Base-by-base conservation (phyloP, 2,113 vertebrate genomes). In the Numida meleagris region DNA sequence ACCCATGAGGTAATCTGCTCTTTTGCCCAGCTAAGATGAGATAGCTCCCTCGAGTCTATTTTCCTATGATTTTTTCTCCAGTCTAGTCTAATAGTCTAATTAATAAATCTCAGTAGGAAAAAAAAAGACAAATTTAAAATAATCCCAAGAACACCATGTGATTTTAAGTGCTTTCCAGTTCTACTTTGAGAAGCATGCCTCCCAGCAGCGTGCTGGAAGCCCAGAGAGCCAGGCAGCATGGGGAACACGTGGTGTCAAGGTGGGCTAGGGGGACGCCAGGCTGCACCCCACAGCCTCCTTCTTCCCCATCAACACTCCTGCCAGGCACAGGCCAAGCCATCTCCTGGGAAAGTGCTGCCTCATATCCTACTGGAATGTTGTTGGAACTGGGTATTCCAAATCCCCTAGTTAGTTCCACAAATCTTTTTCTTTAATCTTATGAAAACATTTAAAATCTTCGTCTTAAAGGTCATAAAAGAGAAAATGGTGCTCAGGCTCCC, bases 71-170 rank as follows among this genome's bases (percentile, higher is more conserved):
- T 24, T 85, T 93, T 93, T 57, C 50, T 83, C 19, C 25, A 18
- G 67, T 91, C 62, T 80, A 82, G 66, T 85, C 81, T 76, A 84
- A 79, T 66, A 55, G 68, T 62, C 71, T 87, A 93, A 94, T 93
- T 91, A 90, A 82, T 82, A 92, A 78, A 89, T 85, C 74, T 82
- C 46, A 48, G 18, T 45, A 57, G 36, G 1, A 73, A 71, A 78
- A 72, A 77, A 45, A 43, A 0, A 2, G 20, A 74, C 13, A 65
- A 72, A 82, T 82, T 48, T 61, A 55, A 88, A 92, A 84, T 57
- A 76, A 92, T 58, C 71, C 19, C 42, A 45, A 90, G 38, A 13
- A 87, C 63, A 24, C 40, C 14, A 16, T 72, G 21, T 51, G 51
- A 78, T 86, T 46, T 84, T 70, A 84, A 86, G n/a, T n/a, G 25